Evolutionary conservation across 2,888 invertebrate species (phyloP), one percentile per base, ranked within the genome.

Genomic region (Tinea semifulvella): DNA sequence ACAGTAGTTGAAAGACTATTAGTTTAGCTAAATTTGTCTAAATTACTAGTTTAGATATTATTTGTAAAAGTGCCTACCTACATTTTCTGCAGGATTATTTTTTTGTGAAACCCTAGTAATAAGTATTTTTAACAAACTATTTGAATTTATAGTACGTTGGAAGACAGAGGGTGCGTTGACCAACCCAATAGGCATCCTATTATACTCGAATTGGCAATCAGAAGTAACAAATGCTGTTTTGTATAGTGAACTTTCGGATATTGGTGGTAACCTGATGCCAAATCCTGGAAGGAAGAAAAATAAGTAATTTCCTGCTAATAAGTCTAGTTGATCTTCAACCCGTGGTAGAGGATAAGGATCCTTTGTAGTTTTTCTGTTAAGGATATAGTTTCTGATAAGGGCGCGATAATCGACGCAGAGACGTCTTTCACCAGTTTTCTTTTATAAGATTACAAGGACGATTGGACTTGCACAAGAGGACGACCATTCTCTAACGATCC

Each of bases 181-280:
- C 13, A 55, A 42, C 2, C 56, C 55, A 22, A 57, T 56, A 2
- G 53, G 53, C 42, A 49, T 48, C 36, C 49, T 48, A 1, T 43
- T 22, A 31, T 57, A 61, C 8, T 63, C 55, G 26, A 51, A 63
- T 18, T 58, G 57, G 1, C 60, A 56, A 10, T 53, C 53, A 1
- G 56, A 58, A 0, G 58, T 60, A 1, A 62, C 51, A 45, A 65
- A 64, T 1, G 61, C 55, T 0, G 62, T 65, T 18, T 55, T 55
- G 36, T 57, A 53, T 18, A 46, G 46, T 13, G 56, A 53, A 4
- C 44, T 43, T 19, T 51, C 48, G 11, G 50, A 47, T 1, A 61
- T 45, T 8, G 48, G 46, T 1, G 62, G 57, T 44, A 61, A 59
- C 31, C 60, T 55, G 48, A 58, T 59, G 0, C 57, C 56, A 25